Percentiles rank a stretch among this genome's conserved stretches.
phyloP scores from a whole-genome alignment of 2,797 vertebrate species.

The Sebastes flavidus region DNA sequence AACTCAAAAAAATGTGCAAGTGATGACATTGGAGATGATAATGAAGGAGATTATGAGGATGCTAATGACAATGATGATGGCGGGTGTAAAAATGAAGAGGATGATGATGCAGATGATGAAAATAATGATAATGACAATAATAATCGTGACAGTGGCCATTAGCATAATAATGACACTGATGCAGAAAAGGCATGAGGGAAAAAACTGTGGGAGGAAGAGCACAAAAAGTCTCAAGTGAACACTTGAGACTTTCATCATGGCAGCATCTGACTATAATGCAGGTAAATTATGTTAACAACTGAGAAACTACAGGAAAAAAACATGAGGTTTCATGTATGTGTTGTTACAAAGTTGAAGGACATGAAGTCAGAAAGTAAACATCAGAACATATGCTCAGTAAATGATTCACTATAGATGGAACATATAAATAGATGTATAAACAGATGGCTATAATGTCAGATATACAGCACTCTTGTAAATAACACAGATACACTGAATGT shows the following conservation, averaged over 20 bases:
- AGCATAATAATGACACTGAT: constrained; percentile 26
- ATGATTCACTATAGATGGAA: not conserved
- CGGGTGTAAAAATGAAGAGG: constrained; percentile 25
- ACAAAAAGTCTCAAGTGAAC: not conserved
- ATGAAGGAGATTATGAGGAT: constrained; percentile 43
- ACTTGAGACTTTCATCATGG: not conserved
- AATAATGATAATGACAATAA: constrained; percentile 31
- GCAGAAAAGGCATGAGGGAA: not conserved
- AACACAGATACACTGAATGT: not conserved
- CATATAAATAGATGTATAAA: no score
- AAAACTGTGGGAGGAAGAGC: not conserved
- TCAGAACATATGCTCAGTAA: not conserved
- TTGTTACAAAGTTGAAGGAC: not conserved
- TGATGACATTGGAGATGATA: constrained; percentile 44
- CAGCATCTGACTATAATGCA: not conserved
- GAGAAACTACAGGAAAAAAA: not conserved
- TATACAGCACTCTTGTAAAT: not conserved
- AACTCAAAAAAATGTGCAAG: constrained; percentile 25
- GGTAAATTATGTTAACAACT: not conserved
- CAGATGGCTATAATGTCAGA: not conserved
- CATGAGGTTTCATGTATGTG: not conserved
- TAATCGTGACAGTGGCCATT: constrained; percentile 13
- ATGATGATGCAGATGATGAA: constrained; percentile 44
- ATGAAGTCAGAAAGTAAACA: not conserved
- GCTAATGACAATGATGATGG: constrained; percentile 21